Conservation (phyloP, 1,140 invertebrate genomes). For the Uloborus diversus region DNA sequence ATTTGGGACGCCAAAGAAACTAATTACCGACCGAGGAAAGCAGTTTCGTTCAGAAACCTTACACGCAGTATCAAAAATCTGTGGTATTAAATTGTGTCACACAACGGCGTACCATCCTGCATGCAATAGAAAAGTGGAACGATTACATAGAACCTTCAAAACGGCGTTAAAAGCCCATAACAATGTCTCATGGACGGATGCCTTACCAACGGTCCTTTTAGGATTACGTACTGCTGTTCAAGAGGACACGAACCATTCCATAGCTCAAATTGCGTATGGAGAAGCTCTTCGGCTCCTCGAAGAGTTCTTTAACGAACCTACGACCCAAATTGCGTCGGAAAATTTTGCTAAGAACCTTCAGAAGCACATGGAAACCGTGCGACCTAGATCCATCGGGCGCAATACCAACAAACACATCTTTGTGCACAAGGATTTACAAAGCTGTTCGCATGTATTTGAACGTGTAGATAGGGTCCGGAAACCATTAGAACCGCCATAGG, state of each 20-base stretch:
- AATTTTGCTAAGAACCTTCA: too few relatives aligned
- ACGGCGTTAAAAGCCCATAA: not conserved
- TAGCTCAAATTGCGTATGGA: too few relatives aligned
- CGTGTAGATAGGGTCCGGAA: not conserved
- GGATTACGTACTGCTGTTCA: not conserved
- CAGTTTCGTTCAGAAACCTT: not conserved
- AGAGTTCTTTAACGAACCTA: too few relatives aligned
- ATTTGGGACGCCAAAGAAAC: not conserved
- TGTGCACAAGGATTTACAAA: not conserved
- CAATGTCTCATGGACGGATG: not conserved
- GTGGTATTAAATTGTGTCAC: not conserved
- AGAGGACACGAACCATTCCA: too few relatives aligned
- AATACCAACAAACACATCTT: not conserved
- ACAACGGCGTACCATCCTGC: not conserved
- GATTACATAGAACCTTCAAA: not conserved
- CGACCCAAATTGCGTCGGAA: too few relatives aligned
- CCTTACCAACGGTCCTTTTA: not conserved
- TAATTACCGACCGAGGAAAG: not conserved
- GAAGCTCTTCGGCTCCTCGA: too few relatives aligned
- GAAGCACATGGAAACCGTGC: too few relatives aligned
- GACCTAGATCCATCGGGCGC: not conserved
- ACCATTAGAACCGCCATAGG: not conserved
- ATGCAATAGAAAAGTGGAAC: constrained; percentile 45
- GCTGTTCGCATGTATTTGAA: not conserved
- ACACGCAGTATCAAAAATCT: not conserved